These are phyloP conservation scores for Eumaeus atala DNA, from an alignment of 1,140 invertebrate genomes.

Conservation along the genomic window DNA sequence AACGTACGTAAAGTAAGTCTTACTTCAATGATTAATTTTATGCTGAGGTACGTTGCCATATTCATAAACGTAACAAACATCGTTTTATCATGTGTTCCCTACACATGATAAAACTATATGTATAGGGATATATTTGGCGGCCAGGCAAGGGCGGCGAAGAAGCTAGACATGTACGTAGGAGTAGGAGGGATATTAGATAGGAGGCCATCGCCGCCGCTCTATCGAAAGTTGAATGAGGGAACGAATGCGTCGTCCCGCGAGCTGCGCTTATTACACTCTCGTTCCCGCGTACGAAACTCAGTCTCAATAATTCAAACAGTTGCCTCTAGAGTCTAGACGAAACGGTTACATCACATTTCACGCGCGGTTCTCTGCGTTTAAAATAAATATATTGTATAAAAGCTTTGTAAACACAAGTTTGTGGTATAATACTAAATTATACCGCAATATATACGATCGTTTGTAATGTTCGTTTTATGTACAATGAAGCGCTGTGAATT, in stretches of 20 bases:
- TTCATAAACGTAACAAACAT: not conserved
- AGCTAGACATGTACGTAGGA: conserved; percentile 15
- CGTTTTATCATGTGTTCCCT: conserved; percentile 5
- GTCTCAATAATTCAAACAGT: not conserved
- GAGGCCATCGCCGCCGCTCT: conserved; percentile 16
- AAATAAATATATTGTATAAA: conserved; percentile 10
- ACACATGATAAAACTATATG: no score
- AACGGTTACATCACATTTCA: not conserved
- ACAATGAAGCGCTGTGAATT: conserved; percentile 35
- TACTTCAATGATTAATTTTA: no score
- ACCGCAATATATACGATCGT: no score
- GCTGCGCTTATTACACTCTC: conserved; percentile 7
- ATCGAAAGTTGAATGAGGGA: conserved; percentile 17
- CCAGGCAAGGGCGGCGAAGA: conserved; percentile 13
- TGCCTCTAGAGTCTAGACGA: conserved; percentile 1
- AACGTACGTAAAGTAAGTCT: no score
- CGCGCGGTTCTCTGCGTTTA: not conserved
- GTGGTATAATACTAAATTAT: no score
- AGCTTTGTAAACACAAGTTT: not conserved
- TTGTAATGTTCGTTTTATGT: no score
- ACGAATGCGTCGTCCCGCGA: conserved; percentile 9
- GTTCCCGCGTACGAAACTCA: not conserved
- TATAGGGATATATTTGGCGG: conserved; percentile 8
- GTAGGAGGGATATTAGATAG: conserved; percentile 15
- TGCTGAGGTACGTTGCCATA: no score